Percentiles rank a stretch among this genome's conserved stretches.
Evolutionary conservation across 2,888 invertebrate genomes (phyloP).

Genomic region (Nasonovia ribisnigri): DNA sequence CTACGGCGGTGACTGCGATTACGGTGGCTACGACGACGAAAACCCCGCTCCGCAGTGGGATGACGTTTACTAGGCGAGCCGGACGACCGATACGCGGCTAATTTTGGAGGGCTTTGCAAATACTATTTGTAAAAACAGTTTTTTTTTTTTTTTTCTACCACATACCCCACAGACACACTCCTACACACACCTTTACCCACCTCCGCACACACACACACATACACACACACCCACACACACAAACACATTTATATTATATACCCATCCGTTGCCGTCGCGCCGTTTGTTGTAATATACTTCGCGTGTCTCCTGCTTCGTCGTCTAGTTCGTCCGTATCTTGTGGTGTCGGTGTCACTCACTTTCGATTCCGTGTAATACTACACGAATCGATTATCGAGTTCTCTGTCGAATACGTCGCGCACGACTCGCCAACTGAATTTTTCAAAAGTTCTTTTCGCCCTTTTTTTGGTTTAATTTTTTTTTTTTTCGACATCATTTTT

Average conservation of each 20-base stretch:
- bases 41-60: conserved; percentile 59
- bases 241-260: neutral
- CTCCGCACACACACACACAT: neutral
- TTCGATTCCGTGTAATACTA: neutral
- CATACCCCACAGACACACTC: neutral
- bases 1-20: conserved; percentile 18
- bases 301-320: neutral
- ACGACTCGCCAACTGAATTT: neutral
- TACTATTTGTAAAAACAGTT: conserved; percentile 32
- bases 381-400: neutral
- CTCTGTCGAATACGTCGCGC: neutral
- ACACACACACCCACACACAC: neutral
- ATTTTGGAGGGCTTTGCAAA: conserved; percentile 59
- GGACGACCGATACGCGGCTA: conserved; percentile 58
- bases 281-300: neutral
- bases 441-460: neutral
- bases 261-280: neutral
- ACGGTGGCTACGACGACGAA: conserved; percentile 18
- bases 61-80: conserved; percentile 57
- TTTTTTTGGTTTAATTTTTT: neutral
- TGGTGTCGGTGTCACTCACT: neutral
- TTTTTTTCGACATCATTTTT: neutral
- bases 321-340: neutral
- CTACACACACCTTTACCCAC: neutral
- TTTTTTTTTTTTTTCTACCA: conserved; percentile 34